Base-by-base conservation (phyloP, 2,888 invertebrate species). In the Drosophila infuscata region DNA sequence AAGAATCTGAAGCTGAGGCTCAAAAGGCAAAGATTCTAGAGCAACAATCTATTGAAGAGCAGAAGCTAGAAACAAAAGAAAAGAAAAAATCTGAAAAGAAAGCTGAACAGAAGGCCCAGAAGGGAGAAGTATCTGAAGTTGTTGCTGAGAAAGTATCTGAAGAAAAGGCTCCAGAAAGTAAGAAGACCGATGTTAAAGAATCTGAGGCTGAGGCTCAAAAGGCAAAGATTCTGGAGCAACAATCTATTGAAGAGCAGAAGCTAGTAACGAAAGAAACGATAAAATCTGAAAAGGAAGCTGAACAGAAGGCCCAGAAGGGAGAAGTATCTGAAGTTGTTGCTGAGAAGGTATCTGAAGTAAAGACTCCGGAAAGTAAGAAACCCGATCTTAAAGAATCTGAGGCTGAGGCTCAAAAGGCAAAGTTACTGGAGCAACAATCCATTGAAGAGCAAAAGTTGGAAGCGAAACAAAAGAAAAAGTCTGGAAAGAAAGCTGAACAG, bases 41-140 rank as follows among this genome's bases (percentile, higher is more conserved):
- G 0, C 17, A 38, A 17, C 1, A 38, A 7, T 17, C 17, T 0
- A 38, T n/a, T 17, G 38, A 17, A 8, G 8, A 38, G 8, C 3
- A n/a, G 8, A 38, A n/a, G 0, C 1, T 3, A 1, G 38, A 38
- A 0, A 0, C 8, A 3, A 8, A 17, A 0, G 17, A 38, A 17
- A 7, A n/a, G 38, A 38, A 38, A 17, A 17, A 3, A 3, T 0
- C 38, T 3, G 38, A 17, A 1, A n/a, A 17, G 3, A 17, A 38
- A 8, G 38, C 0, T 0, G 0, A 38, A 3, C 0, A 3, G 8
- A n/a, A 38, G 0, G 0, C 8, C 3, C 17, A 38, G 1, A n/a
- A 38, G 3, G 38, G 38, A 3, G 38, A 38, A 38, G 38, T 1
- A 8, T 38, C 38, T 38, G 17, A 38, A 17, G 38, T 38, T 3